Base-by-base conservation (phyloP, 2,888 invertebrate species). In the Alviniconcha strummeri region DNA sequence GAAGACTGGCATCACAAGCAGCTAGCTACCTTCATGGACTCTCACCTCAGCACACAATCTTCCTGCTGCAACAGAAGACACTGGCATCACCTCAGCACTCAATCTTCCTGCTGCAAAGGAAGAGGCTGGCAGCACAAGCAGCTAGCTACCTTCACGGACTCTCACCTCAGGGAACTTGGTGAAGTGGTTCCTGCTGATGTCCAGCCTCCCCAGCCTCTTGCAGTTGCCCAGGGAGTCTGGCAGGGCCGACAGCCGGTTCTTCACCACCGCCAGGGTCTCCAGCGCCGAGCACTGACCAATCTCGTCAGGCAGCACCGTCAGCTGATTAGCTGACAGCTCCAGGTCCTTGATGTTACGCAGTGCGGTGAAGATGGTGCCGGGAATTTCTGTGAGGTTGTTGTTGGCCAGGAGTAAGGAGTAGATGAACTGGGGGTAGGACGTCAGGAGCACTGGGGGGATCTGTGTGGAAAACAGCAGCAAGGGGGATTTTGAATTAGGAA, bases 161-260 rank as follows among this genome's bases (percentile, higher is more conserved):
- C 55, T 69, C 19, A 71, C 82, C 77, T 64, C 52, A 13, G 90
- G 90, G n/a, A 91, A 56, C 17, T 81, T 85, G 3, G 82, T 83
- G 87, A 91, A 89, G 57, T 83, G 75, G 83, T 91, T 91, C 60
- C 87, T 85, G n/a, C 87, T 87, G n/a, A 91, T 89, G 75, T 90
- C 88, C 69, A 91, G 83, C 8, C 87, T 80, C 5, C 56, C 54
- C 17, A 91, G 64, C 8, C 86, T 78, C 69, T 84, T 84, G 82
- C 90, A 89, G 56, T 87, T 81, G 15, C 83, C 81, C n/a, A 91
- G 82, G 1, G 87, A 85, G 15, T 87, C 85, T 0, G 91, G 91
- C 36, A 91, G 83, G 13, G 85, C 85, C 0, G 79, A 74, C 72
- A 91, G 69, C 17, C 88, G 85, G 85, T 91, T 91, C 57, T 88